Base-by-base conservation (phyloP, 2,797 vertebrate species). In the Melanotaenia trifasciata region DNA sequence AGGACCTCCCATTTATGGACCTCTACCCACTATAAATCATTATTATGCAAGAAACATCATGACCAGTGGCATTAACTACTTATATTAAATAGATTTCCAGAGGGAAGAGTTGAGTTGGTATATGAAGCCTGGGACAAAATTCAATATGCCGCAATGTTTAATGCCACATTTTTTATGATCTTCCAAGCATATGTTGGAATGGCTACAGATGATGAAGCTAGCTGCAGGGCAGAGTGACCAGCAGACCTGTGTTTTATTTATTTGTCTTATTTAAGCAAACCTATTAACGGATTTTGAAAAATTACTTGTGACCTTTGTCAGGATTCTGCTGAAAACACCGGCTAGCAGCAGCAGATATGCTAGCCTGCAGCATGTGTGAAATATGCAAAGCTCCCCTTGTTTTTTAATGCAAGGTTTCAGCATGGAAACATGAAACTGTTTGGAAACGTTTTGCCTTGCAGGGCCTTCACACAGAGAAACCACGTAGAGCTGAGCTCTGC, bases 281-380 rank as follows among this genome's bases (percentile, higher is more conserved):
- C 94, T 95, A 95, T 95, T 96, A 96, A 96, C 90, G 93, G 84
- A 92, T 95, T 90, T 8, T 87, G 90, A 90, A 90, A 95, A 95
- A 96, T 94, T 94, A 94, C 95, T 96, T 95, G 93, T 97, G 96
- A 97, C 96, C 96, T 98, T 96, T 96, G 94, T 97, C 95, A 97
- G 97, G 96, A 96, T 95, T 96, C 96, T 94, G 83, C 67, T 92
- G 85, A 90, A 95, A 93, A 95, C 92, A 93, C 92, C 89, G 88
- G 86, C 89, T 92, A 93, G 92, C 93, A 89, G 89, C 88, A 90
- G 90, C 84, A 87, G 88, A 93, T 80, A 90, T 82, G 66, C 84
- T 95, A 87, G 94, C 95, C 95, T 90, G 91, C 89, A 94, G 95
- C 94, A 79, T 88, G 92, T 74, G 80, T 94, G 93, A 96, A 20